A percentile compares a stretch with the other conserved stretches of the same genome.
Conservation (phyloP, 2,888 invertebrate species). For the Spodoptera picta region DNA sequence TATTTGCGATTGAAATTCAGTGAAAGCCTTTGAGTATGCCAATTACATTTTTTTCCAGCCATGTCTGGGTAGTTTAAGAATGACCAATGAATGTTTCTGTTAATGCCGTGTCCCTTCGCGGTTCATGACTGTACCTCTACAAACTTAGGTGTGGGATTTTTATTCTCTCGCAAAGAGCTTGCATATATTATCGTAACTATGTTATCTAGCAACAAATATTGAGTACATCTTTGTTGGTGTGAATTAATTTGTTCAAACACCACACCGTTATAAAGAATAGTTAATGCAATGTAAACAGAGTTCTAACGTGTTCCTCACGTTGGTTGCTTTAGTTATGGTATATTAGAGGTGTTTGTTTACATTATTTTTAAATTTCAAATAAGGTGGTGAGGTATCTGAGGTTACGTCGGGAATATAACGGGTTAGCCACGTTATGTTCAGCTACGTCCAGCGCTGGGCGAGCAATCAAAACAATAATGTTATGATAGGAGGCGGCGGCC, state of each 20-base stretch:
- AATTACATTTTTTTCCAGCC: conserved; percentile 41
- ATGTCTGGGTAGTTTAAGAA: conserved; percentile 18
- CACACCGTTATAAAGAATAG: conserved; percentile 39
- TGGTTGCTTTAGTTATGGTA: conserved; percentile 46
- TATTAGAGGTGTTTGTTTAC: conserved; percentile 42
- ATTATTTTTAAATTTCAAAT: conserved; percentile 43
- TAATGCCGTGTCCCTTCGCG: conserved; percentile 16
- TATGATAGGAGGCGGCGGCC: conserved; percentile 80
- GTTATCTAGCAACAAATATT: conserved; percentile 36
- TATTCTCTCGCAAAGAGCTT: conserved; percentile 24
- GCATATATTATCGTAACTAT: conserved; percentile 43
- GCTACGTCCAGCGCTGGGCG: conserved; percentile 61
- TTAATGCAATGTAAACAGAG: conserved; percentile 43
- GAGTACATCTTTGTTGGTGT: conserved; percentile 34
- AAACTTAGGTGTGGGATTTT: conserved; percentile 30
- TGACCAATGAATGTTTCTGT: conserved; percentile 18
- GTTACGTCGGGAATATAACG: conserved; percentile 35
- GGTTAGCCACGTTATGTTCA: conserved; percentile 35
- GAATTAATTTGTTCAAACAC: conserved; percentile 51
- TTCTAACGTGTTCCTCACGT: conserved; percentile 35
- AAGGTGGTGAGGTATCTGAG: conserved; percentile 21
- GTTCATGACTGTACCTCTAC: conserved; percentile 12
- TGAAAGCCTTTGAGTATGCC: conserved; percentile 35
- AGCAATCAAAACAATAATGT: conserved; percentile 84
- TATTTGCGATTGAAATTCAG: conserved; percentile 41